These are phyloP conservation scores for Anagrus nilaparvatae DNA, from an alignment of 1,140 invertebrate species.

Conservation along the genomic window DNA sequence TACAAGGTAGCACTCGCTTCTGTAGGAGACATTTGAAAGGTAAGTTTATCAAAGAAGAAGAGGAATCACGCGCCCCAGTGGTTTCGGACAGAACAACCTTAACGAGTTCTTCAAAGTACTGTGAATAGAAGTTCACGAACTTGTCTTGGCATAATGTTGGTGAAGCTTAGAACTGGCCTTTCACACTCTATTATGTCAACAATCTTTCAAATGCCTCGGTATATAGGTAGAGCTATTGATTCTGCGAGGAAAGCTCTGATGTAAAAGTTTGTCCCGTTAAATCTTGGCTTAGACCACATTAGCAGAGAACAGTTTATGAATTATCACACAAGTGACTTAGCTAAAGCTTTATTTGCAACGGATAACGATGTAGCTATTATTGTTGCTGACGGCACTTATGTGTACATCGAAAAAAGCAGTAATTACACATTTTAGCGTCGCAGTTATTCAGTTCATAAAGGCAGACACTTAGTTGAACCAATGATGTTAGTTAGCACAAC, in stretches of 20 bases:
- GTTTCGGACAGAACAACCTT: too few relatives aligned
- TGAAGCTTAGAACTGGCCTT: constrained; percentile 4
- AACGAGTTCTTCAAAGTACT: background rate
- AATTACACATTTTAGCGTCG: background rate
- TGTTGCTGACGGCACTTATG: constrained; percentile 1
- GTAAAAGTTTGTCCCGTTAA: background rate
- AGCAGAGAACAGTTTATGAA: background rate
- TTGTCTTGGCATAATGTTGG: constrained; percentile 1
- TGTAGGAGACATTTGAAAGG: constrained; percentile 6
- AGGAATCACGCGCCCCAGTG: background rate
- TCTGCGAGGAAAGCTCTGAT: background rate
- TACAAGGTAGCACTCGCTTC: constrained; percentile 1
- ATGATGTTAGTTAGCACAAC: background rate
- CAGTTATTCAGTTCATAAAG: constrained; percentile 2
- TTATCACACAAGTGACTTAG: background rate
- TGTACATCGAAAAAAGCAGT: constrained; percentile 6
- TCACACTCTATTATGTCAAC: constrained; percentile 5
- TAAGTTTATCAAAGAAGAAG: background rate
- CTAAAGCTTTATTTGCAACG: background rate
- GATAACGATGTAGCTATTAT: background rate
- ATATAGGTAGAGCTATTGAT: background rate
- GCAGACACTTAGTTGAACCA: too few relatives aligned
- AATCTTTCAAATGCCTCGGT: background rate
- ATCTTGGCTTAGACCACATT: constrained; percentile 3
- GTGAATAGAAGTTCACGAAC: constrained; percentile 3